Percentiles rank a stretch among this genome's conserved stretches.
Conservation (phyloP, 2,797 vertebrate genomes). For the Sebastes matsubarae region DNA sequence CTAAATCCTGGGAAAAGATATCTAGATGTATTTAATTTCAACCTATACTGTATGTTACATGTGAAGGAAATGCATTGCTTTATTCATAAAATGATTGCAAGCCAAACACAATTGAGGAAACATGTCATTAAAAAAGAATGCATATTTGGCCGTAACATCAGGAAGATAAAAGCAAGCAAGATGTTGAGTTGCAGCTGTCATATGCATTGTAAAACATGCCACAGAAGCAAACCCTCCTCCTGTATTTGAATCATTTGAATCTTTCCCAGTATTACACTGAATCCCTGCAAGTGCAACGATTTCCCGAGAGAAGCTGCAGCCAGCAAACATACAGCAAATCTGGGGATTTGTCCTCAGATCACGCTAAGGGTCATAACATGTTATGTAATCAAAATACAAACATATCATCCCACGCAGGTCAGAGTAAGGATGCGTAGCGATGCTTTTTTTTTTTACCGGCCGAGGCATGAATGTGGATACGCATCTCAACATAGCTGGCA, state of each 20-base stretch:
- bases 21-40: not conserved
- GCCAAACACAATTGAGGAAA: not conserved
- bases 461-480: constrained; percentile 43
- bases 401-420: constrained; percentile 33
- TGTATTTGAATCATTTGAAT: not conserved
- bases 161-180: not conserved
- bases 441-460: constrained; percentile 28
- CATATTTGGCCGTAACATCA: not conserved
- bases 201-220: not conserved
- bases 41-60: not conserved
- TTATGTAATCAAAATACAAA: constrained; percentile 59
- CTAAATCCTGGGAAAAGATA: not conserved
- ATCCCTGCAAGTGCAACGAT: not conserved
- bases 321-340: constrained; percentile 50
- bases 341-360: constrained; percentile 63
- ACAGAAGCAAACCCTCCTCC: not conserved
- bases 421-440: not conserved
- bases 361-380: constrained; percentile 29
- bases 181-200: not conserved
- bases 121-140: not conserved
- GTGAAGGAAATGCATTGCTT: not conserved
- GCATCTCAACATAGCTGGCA: constrained; percentile 61
- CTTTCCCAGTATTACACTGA: not conserved
- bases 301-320: constrained; percentile 12
- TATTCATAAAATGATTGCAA: not conserved